Percentiles rank a stretch among this genome's conserved stretches.
Conservation (phyloP, 2,888 invertebrate species). For the Macaria notata region DNA sequence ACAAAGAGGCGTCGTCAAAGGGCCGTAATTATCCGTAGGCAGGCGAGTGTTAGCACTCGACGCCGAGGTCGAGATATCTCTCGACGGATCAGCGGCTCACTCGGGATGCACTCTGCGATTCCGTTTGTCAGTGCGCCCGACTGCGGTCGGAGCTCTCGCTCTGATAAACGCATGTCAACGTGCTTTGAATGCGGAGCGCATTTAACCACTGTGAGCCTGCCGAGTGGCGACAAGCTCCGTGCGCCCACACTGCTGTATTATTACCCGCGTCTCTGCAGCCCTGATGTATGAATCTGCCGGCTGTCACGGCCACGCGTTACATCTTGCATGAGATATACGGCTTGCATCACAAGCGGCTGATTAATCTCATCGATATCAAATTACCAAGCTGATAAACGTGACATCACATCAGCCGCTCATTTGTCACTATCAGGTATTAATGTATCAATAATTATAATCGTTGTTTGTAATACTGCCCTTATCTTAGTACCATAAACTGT, state of each 20-base stretch:
- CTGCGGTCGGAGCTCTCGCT: slow-evolving; percentile 70
- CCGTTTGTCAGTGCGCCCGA: slow-evolving; percentile 76
- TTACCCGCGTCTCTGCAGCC: slow-evolving; percentile 19
- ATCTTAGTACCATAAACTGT: slow-evolving; percentile 9
- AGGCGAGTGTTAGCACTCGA: slow-evolving; percentile 74
- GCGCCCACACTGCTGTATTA: slow-evolving; percentile 25
- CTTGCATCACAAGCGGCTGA: slow-evolving; percentile 9
- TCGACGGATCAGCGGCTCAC: slow-evolving; percentile 77
- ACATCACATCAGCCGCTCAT: slow-evolving; percentile 18
- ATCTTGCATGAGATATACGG: slow-evolving; percentile 25
- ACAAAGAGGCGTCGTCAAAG: slow-evolving; percentile 72
- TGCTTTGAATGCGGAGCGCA: slow-evolving; percentile 67
- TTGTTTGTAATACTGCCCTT: slow-evolving; percentile 14
- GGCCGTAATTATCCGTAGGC: slow-evolving; percentile 75
- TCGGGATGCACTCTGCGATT: slow-evolving; percentile 79
- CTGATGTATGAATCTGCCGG: slow-evolving; percentile 31
- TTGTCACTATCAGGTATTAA: slow-evolving; percentile 22
- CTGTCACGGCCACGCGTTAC: slow-evolving; percentile 25
- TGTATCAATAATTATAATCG: slow-evolving; percentile 24
- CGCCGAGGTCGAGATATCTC: slow-evolving; percentile 77
- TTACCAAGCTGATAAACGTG: slow-evolving; percentile 9
- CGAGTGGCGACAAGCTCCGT: slow-evolving; percentile 38
- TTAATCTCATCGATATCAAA: slow-evolving; percentile 3
- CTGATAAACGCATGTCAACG: slow-evolving; percentile 78
- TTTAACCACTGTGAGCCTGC: slow-evolving; percentile 54